phyloP scores from a whole-genome alignment of 2,797 vertebrate genomes.

The Anomalospiza imberbis region DNA sequence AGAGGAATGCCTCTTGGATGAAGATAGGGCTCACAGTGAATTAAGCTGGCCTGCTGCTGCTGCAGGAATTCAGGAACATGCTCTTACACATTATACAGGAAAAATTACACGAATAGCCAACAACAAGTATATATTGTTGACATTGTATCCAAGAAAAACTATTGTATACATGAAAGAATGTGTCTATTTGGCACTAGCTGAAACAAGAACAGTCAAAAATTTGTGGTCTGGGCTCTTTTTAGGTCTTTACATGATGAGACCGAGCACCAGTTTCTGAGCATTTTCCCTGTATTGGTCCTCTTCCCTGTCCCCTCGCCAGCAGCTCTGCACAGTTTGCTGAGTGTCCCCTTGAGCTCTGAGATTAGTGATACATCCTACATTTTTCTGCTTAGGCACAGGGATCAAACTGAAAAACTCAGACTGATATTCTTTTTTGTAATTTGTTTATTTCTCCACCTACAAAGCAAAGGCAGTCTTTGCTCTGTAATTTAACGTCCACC shows the following conservation, averaged over 20 bases:
- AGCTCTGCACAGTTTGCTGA: not conserved
- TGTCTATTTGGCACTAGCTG: not conserved
- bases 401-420: not conserved
- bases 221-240: not conserved
- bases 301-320: not conserved
- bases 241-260: not conserved
- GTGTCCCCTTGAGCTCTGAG: not conserved
- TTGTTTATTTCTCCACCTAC: slow-evolving; percentile 4
- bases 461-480: not conserved
- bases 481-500: slow-evolving; percentile 18
- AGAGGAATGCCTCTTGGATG: slow-evolving; percentile 56
- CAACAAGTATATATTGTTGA: not conserved
- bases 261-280: not conserved
- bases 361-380: not conserved
- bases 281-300: not conserved
- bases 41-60: slow-evolving; percentile 27
- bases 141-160: slow-evolving; percentile 6
- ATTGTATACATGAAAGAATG: not conserved
- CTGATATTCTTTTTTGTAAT: not conserved
- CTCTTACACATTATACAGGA: not conserved
- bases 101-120: slow-evolving; percentile 18
- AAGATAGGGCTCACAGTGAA: not conserved
- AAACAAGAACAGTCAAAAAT: not conserved
- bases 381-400: not conserved
- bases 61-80: slow-evolving; percentile 9